Percentiles rank a stretch among this genome's conserved stretches.
These are phyloP conservation scores for Thamnophis sirtalis DNA, from an alignment of 2,113 vertebrate genomes.

Conservation along the genomic window DNA sequence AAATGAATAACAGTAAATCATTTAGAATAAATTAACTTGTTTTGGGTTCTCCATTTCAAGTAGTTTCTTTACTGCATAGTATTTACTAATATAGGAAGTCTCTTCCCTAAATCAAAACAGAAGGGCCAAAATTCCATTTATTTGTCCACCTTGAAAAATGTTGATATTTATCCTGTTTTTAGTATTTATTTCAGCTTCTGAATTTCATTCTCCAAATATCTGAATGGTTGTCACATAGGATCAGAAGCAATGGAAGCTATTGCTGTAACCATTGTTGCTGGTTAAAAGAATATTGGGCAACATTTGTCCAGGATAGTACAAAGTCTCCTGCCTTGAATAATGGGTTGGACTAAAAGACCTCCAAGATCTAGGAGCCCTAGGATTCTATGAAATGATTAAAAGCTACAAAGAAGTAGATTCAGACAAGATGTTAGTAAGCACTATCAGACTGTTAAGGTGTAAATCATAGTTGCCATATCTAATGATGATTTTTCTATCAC, in stretches of 20 bases:
- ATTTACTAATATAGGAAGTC: constrained; percentile 1
- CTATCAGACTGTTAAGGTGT: not conserved
- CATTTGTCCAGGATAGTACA: not conserved
- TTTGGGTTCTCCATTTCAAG: constrained; percentile 38
- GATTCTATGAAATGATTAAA: not conserved
- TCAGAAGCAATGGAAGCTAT: not conserved
- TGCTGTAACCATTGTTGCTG: not conserved
- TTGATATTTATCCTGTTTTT: not conserved
- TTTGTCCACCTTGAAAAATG: not conserved
- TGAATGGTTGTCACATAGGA: not conserved
- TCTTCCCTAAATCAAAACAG: not conserved
- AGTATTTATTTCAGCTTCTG: constrained; percentile 16
- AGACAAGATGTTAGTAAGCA: not conserved
- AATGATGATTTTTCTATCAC: not conserved
- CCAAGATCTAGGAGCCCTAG: not conserved
- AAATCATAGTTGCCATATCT: not conserved
- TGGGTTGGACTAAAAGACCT: not conserved
- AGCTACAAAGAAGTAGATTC: not conserved
- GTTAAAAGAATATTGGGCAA: not conserved
- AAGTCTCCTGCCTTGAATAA: not conserved
- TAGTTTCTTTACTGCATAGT: constrained; percentile 9
- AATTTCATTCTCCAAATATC: not conserved
- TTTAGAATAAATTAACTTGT: constrained; percentile 23
- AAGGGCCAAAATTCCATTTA: not conserved
- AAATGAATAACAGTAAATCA: constrained; percentile 43